Percentiles rank a stretch among this genome's conserved stretches.
Evolutionary conservation across 2,797 vertebrate genomes (phyloP).

Genomic region (Perodicticus potto): DNA sequence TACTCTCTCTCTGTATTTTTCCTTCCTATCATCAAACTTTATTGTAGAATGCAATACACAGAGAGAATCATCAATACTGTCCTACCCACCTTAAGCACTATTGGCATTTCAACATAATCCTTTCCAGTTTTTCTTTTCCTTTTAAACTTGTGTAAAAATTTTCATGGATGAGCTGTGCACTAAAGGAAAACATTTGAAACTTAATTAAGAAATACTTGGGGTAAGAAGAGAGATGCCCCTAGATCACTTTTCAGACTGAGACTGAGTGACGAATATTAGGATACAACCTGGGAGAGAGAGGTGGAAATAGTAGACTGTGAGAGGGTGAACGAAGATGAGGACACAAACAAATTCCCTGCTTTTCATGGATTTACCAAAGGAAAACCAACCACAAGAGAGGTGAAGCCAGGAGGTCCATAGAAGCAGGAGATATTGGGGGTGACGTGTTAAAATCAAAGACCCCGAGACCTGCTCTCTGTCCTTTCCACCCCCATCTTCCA

Average conservation of each 20-base stretch:
- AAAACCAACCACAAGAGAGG: background rate
- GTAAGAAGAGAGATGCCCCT: background rate
- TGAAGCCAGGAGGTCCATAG: accelerated
- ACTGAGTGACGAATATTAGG: background rate
- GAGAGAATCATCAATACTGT: background rate
- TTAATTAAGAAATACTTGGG: background rate
- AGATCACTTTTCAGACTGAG: background rate
- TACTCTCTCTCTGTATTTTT: background rate
- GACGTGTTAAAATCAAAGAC: constrained; percentile 14
- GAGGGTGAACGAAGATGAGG: background rate
- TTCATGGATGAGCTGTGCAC: background rate
- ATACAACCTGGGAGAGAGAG: background rate
- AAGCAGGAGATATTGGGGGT: background rate
- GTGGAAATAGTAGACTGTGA: background rate
- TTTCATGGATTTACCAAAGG: background rate
- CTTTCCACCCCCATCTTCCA: background rate
- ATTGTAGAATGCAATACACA: background rate
- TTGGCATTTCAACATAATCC: background rate
- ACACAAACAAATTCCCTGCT: background rate
- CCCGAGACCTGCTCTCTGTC: background rate
- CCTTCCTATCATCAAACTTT: background rate
- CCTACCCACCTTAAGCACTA: background rate
- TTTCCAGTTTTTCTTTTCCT: background rate
- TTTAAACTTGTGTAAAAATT: background rate
- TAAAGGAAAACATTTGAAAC: background rate